These are phyloP conservation scores for Aratinga solstitialis DNA, from an alignment of 2,797 vertebrate genomes.

Conservation along the genomic window DNA sequence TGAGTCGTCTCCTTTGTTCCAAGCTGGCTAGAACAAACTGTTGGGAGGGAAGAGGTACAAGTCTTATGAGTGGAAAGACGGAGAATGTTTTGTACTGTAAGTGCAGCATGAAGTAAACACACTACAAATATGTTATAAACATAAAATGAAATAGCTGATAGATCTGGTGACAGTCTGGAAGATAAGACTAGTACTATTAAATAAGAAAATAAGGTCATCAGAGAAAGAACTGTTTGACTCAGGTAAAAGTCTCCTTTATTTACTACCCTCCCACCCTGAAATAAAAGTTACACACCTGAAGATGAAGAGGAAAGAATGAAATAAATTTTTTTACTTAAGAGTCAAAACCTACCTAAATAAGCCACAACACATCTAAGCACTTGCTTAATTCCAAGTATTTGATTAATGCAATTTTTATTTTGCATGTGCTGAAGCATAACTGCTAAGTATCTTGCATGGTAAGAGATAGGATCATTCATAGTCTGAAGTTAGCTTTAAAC, in stretches of 20 bases:
- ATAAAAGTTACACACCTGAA: background rate
- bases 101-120: background rate
- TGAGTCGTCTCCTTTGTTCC: background rate
- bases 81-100: background rate
- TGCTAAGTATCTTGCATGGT: background rate
- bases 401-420: background rate
- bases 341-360: background rate
- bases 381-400: background rate
- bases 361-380: background rate
- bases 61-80: background rate
- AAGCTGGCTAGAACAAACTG: background rate
- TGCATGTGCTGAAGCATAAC: background rate
- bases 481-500: background rate
- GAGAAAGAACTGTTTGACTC: background rate
- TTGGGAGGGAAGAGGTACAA: background rate
- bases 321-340: background rate
- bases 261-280: background rate
- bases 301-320: background rate
- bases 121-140: background rate
- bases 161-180: background rate
- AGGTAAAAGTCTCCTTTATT: background rate
- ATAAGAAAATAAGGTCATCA: background rate
- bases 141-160: background rate
- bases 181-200: background rate
- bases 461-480: background rate